A percentile compares a stretch with the other conserved stretches of the same genome.
Evolutionary conservation across 2,888 invertebrate species (phyloP).

Genomic region (Baccha elongata): DNA sequence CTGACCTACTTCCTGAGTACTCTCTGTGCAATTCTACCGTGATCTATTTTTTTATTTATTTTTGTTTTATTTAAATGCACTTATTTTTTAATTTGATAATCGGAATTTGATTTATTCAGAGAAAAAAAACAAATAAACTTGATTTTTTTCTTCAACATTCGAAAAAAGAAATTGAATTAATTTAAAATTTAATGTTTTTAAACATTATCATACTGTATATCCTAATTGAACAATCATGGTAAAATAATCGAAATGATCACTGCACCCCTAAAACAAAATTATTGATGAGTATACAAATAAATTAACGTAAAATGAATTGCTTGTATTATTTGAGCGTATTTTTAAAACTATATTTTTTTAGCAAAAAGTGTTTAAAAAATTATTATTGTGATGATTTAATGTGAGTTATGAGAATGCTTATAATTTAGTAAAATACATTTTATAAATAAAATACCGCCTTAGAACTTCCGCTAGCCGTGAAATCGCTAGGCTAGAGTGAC

Average conservation of each 20-base stretch:
- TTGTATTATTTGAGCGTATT: constrained; percentile 42
- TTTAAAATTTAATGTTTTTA: neutral
- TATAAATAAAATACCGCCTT: too few relatives aligned
- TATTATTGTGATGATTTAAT: too few relatives aligned
- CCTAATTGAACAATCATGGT: constrained; percentile 68
- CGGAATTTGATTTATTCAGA: constrained; percentile 47
- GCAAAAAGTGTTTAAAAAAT: too few relatives aligned
- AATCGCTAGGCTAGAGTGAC: too few relatives aligned
- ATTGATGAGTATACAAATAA: constrained; percentile 21
- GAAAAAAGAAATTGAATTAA: constrained; percentile 9
- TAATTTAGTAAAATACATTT: too few relatives aligned
- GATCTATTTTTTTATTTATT: constrained; percentile 15
- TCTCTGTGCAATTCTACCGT: constrained; percentile 71
- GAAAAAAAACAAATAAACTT: neutral
- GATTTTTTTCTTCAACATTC: constrained; percentile 37
- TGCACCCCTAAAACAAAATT: constrained; percentile 74
- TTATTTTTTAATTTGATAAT: constrained; percentile 30
- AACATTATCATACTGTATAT: constrained; percentile 11
- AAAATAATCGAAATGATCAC: constrained; percentile 76
- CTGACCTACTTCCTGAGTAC: constrained; percentile 73
- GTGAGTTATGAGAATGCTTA: too few relatives aligned
- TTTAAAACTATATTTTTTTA: too few relatives aligned
- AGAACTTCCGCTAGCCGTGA: too few relatives aligned
- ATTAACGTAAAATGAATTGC: constrained; percentile 20
- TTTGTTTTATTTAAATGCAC: constrained; percentile 42